phyloP scores from a whole-genome alignment of 2,113 vertebrate species.

The Apus apus region DNA sequence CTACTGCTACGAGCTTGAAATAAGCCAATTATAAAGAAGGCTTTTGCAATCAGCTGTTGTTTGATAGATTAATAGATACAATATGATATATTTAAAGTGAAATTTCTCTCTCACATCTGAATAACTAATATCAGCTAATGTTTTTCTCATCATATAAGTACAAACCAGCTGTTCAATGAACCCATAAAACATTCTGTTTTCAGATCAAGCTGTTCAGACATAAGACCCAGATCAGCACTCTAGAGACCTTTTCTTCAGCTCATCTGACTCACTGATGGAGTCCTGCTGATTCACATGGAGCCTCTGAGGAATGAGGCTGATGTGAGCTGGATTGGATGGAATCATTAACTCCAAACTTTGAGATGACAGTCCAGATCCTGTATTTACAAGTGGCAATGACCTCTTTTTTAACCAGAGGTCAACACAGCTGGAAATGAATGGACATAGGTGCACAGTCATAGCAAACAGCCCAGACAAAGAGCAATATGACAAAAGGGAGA shows the following conservation, averaged over 20 bases:
- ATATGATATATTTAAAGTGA: background rate
- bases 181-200: background rate
- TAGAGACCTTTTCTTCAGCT: background rate
- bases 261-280: background rate
- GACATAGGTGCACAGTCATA: background rate
- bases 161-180: background rate
- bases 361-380: background rate
- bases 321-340: background rate
- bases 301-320: background rate
- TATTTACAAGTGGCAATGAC: background rate
- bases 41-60: background rate
- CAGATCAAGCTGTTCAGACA: background rate
- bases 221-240: background rate
- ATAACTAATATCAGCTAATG: background rate
- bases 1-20: background rate
- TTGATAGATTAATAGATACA: background rate
- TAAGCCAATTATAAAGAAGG: background rate
- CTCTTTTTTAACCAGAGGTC: background rate
- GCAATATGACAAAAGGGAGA: background rate
- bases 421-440: background rate
- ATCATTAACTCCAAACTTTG: background rate
- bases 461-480: background rate
- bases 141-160: background rate
- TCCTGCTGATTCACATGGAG: background rate
- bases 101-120: background rate